These are phyloP conservation scores for Anomalospiza imberbis DNA, from an alignment of 2,797 vertebrate species.

Conservation along the genomic window DNA sequence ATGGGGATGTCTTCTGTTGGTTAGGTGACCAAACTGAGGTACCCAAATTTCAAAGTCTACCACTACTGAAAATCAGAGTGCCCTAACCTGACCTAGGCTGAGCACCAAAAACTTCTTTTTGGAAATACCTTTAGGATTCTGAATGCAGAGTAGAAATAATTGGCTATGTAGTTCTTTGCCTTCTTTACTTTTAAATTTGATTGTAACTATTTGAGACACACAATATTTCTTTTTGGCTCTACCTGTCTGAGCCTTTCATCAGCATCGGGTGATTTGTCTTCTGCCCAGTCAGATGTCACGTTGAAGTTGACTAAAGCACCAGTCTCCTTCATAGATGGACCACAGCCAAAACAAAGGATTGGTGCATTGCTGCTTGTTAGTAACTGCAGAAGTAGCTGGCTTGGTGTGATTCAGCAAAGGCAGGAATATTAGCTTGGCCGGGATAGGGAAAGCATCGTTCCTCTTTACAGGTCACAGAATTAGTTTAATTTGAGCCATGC, in stretches of 20 bases:
- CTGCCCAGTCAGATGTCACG: not conserved
- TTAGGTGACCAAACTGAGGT: not conserved
- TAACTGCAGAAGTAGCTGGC: not conserved
- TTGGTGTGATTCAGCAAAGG: not conserved
- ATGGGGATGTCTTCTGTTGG: not conserved
- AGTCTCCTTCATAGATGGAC: not conserved
- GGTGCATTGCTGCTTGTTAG: not conserved
- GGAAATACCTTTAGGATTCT: not conserved
- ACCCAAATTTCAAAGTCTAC: not conserved
- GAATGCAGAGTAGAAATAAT: not conserved
- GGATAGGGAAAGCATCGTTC: not conserved
- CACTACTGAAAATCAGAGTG: not conserved
- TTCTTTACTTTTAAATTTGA: not conserved
- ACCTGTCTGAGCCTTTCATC: not conserved
- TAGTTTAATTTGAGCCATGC: not conserved
- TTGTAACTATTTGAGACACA: not conserved
- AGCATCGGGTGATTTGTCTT: not conserved
- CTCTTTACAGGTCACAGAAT: not conserved
- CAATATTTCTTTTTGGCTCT: not conserved
- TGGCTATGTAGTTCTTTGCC: not conserved
- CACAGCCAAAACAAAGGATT: not conserved
- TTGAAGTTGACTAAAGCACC: not conserved
- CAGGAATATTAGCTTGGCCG: not conserved
- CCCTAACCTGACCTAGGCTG: rapidly evolving
- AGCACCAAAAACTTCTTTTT: not conserved